phyloP scores from a whole-genome alignment of 2,888 invertebrate genomes.

The Epsilonema sp. region DNA sequence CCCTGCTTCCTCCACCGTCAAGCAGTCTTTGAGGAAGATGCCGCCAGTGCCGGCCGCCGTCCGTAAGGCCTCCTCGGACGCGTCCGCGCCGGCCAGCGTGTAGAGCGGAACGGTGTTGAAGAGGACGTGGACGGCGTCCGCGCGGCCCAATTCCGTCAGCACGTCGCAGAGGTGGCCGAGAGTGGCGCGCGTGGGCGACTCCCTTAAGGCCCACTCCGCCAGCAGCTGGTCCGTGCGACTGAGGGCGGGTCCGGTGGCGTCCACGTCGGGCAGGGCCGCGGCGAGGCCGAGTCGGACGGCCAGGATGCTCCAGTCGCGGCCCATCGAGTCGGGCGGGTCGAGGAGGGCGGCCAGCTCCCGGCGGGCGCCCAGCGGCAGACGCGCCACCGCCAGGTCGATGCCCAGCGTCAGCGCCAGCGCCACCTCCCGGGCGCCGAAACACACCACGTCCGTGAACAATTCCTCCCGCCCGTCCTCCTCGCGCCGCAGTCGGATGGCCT shows the following conservation, averaged over 20 bases:
- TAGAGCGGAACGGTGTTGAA: conserved; percentile 40
- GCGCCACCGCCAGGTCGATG: conserved; percentile 41
- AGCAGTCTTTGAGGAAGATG: no score
- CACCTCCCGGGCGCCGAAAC: conserved; percentile 40
- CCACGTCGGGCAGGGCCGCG: conserved; percentile 37
- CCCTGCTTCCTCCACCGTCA: background rate
- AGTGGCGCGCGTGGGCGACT: conserved; percentile 27
- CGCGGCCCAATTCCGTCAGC: conserved; percentile 42
- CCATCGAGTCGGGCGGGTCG: conserved; percentile 38
- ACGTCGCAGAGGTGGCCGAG: conserved; percentile 40
- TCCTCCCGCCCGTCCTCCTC: conserved; percentile 37
- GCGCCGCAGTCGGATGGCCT: conserved; percentile 29
- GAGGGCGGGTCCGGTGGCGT: conserved; percentile 23
- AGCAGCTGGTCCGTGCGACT: conserved; percentile 34
- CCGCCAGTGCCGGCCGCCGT: background rate
- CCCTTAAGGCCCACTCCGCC: conserved; percentile 35
- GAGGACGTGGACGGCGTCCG: conserved; percentile 42
- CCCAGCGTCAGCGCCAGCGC: conserved; percentile 35
- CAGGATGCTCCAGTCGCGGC: conserved; percentile 40
- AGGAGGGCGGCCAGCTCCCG: conserved; percentile 34
- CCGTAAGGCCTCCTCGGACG: no score
- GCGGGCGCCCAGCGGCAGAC: conserved; percentile 42
- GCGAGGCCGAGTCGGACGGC: conserved; percentile 38
- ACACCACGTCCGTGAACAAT: conserved; percentile 40
- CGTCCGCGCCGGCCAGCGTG: conserved; percentile 15